Percentiles rank a stretch among this genome's conserved stretches.
Evolutionary conservation across 2,888 invertebrate species (phyloP).

Genomic region (Caenorhabditis afra): DNA sequence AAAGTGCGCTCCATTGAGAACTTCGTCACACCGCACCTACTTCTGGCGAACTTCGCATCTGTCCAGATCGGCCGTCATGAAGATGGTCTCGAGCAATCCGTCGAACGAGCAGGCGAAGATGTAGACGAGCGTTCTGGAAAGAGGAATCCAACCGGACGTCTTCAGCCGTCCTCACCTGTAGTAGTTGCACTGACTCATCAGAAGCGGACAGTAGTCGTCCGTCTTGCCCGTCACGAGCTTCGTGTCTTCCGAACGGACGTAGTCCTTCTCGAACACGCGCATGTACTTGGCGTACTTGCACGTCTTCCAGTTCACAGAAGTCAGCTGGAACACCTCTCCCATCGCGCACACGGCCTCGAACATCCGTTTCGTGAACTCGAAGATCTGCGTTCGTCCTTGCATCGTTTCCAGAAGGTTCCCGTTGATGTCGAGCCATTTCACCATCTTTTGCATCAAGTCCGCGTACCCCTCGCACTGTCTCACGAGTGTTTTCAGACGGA

Average conservation of each 20-base stretch:
- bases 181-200: conserved; percentile 43
- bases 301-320: conserved; percentile 44
- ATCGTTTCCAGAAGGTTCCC: conserved; percentile 30
- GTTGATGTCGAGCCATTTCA: conserved; percentile 52
- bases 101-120: conserved; percentile 38
- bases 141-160: not conserved
- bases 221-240: conserved; percentile 10
- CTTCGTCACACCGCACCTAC: not conserved
- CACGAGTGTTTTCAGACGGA: conserved; percentile 51
- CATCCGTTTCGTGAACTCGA: conserved; percentile 40
- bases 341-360: conserved; percentile 60
- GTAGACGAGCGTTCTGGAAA: conserved; percentile 48
- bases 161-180: conserved; percentile 14
- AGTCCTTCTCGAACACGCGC: conserved; percentile 24
- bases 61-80: conserved; percentile 22
- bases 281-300: conserved; percentile 32
- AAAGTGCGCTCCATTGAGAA: not conserved
- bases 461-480: conserved; percentile 43
- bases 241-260: conserved; percentile 26
- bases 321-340: conserved; percentile 58
- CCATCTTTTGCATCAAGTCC: conserved; percentile 43
- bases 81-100: conserved; percentile 40
- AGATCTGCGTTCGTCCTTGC: conserved; percentile 16
- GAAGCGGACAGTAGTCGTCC: conserved; percentile 35
- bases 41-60: conserved; percentile 36